Conservation (phyloP, 2,113 vertebrate genomes). For the Acinonyx jubatus region DNA sequence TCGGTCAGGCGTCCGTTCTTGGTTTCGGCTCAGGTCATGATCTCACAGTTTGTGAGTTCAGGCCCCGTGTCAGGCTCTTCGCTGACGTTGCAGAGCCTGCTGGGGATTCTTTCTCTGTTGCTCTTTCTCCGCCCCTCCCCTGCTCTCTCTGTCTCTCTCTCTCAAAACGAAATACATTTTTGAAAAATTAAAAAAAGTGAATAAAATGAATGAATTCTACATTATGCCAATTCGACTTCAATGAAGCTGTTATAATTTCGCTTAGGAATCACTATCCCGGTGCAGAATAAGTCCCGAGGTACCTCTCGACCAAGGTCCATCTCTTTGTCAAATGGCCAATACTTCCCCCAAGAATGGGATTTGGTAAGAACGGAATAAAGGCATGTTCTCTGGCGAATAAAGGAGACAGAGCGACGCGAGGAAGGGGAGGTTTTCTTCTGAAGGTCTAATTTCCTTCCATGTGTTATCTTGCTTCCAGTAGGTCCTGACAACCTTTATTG, state of each 20-base stretch:
- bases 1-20: no score
- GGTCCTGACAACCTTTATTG: not conserved
- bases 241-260: not conserved
- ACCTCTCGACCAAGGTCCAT: rapidly evolving
- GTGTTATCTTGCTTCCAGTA: not conserved
- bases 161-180: no score
- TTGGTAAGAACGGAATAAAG: not conserved
- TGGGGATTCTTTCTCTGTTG: no score
- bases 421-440: not conserved
- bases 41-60: no score
- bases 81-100: no score
- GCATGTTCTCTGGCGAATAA: not conserved
- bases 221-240: not conserved
- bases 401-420: not conserved
- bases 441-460: not conserved
- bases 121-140: no score
- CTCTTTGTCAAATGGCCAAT: not conserved
- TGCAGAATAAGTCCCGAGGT: not conserved
- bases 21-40: no score
- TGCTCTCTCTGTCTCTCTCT: no score
- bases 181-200: no score
- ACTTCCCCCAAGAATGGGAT: not conserved
- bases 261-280: not conserved
- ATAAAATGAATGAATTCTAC: not conserved
- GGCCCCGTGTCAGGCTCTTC: no score